Evolutionary conservation across 2,797 vertebrate genomes (phyloP), one percentile per base, ranked within the genome.

Genomic region (Micrastur ruficollis): DNA sequence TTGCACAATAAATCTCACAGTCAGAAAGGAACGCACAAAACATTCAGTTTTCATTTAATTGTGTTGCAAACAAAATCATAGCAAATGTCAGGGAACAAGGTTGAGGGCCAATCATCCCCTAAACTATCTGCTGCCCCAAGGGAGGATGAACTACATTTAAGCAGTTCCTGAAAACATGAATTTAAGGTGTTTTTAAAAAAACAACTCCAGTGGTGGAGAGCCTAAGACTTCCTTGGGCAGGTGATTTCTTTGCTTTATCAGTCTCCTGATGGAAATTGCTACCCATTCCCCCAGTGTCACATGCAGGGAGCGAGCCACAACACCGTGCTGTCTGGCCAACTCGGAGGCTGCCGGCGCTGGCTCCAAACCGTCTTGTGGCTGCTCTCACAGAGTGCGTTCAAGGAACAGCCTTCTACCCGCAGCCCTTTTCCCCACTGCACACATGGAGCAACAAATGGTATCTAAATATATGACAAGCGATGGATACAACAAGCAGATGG

Each of bases 401-500:
- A 89, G 70, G 40, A 95, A 6, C 80, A 92, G n/a, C 58, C 50
- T 88, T 42, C 80, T 58, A 12, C 50, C 62, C 38, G 0, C 88
- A 75, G 34, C 86, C 76, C 92, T 79, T 86, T 9, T 66, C 67
- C 72, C 66, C 70, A 8, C 55, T 1, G 25, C 90, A 62, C 81
- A 92, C 86, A 91, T 34, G 81, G 75, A 95, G 72, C 92, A 92
- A 40, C 80, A 89, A 93, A 93, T 53, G 76, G 47, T 53, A 80
- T 76, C 81, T 5, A 23, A 88, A 75, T 59, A 38, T 53, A n/a
- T 2, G 40, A 59, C 25, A 27, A 55, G 81, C n/a, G 5, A 63
- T 4, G 85, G 59, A 31, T 26, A 36, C 95, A 86, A 56, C 87
- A 49, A 44, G 73, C 87, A 96, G 93, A 93, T 72, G 89, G 90